Base-by-base conservation (phyloP, 2,888 invertebrate genomes). In the Trypoxylon attenuatum region DNA sequence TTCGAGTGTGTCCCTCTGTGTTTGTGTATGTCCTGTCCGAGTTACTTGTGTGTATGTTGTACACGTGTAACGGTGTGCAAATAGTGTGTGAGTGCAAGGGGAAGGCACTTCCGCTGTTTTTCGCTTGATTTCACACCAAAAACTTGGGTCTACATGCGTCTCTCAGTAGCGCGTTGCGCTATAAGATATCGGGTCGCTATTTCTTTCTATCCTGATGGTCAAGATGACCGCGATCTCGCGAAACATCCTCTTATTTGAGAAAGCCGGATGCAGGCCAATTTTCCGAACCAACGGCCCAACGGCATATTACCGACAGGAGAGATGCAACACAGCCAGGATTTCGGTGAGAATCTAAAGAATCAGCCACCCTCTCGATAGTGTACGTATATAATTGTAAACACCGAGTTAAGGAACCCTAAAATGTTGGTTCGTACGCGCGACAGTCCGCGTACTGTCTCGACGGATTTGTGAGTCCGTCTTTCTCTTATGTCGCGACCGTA, bases 101-200 rank as follows among this genome's bases (percentile, higher is more conserved):
- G 82, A 86, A 86, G 86, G 86, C 86, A 86, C 85, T 86, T 86
- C 78, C 82, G 83, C 85, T 85, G 82, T 81, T 76, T 81, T 65
- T 65, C 62, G 50, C 51, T 52, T 56, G 71, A 66, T 41, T 18
- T 57, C 63, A 18, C 56, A 39, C 50, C 45, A 68, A 65, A 57
- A 73, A 33, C 56, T 29, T 56, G 29, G 29, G 10, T 51, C 59
- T 29, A 53, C 59, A 25, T 19, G 5, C 27, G 46, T 16, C 27
- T 25, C 27, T 25, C 25, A 29, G 23, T 23, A 13, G 5, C 8
- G 4, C 21, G 38, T n/a, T 50, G n/a, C 38, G 13, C 1, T n/a
- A n/a, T n/a, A n/a, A n/a, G n/a, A n/a, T n/a, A n/a, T n/a, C n/a
- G n/a, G n/a, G n/a, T n/a, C n/a, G n/a, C n/a, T n/a, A n/a, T n/a